Conservation (phyloP, 2,888 invertebrate genomes). For the Andrena haemorrhoa region DNA sequence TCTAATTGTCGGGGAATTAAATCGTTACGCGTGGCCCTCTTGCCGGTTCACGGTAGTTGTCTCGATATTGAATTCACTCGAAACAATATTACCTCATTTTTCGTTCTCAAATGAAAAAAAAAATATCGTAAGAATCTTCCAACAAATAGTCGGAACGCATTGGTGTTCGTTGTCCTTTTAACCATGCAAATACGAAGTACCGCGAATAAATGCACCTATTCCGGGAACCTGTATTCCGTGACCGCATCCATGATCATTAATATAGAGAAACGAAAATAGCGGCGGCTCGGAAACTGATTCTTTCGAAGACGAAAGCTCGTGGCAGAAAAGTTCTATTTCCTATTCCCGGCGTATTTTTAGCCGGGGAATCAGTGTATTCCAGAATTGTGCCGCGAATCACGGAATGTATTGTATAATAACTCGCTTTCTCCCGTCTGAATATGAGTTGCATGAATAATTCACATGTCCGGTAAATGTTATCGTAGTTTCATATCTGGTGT, state of each 20-base stretch:
- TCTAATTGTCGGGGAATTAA: slow-evolving; percentile 34
- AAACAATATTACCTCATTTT: too few relatives aligned
- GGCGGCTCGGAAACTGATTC: neutral
- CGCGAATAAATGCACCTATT: neutral
- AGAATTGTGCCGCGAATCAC: too few relatives aligned
- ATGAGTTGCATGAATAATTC: neutral
- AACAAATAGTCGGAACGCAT: too few relatives aligned
- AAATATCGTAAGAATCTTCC: too few relatives aligned
- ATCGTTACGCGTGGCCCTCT: neutral
- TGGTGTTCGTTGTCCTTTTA: too few relatives aligned
- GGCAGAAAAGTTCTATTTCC: neutral
- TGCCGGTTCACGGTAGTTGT: neutral
- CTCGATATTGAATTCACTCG: too few relatives aligned
- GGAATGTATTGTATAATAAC: too few relatives aligned
- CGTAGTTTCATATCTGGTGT: slow-evolving; percentile 94
- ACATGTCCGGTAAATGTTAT: neutral
- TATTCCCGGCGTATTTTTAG: neutral
- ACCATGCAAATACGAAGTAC: neutral
- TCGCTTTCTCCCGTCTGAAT: too few relatives aligned
- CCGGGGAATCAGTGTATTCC: neutral
- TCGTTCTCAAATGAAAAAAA: too few relatives aligned
- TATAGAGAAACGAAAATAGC: neutral
- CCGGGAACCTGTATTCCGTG: neutral
- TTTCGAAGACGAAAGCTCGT: neutral
- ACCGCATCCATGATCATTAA: neutral